Evolutionary conservation across 2,113 vertebrate genomes (phyloP), one percentile per base, ranked within the genome.

Genomic region (Loxodonta africana): DNA sequence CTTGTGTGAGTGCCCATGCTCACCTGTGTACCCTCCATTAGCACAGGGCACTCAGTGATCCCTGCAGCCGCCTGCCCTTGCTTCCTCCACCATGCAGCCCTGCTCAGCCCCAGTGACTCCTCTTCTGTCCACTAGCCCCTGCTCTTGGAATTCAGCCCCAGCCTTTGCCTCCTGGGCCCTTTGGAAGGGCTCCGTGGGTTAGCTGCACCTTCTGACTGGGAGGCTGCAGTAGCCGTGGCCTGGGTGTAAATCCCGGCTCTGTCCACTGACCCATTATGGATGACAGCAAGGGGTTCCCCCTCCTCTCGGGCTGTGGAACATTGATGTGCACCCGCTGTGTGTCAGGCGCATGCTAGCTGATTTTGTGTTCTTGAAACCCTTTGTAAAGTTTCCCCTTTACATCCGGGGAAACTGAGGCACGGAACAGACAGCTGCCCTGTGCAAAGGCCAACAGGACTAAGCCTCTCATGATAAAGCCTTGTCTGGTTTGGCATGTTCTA

Each of bases 1-100:
- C 95, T 99, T 11, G 98, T 99, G 99, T 99, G 98, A 44, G 99
- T 98, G 81, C 28, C 11, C 2, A 18, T 41, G 0, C 37, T 9
- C 3, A 5, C 73, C 37, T 4, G 3, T 1, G 5, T 14, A 5
- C 6, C 48, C 37, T 44, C 10, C 6, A 0, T 9, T 53, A 4
- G n/a, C 11, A 8, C 48, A 1, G 62, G 20, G 51, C 41, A 0
- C 7, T 57, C 26, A 41, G 23, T 18, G 28, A 5, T 15, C 81
- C 51, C 48, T 41, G 14, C 12, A 2, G 18, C 48, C 0, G 5
- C 63, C 53, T 18, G 0, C 28, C 23, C 23, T 18, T 14, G 7
- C 20, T 25, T 48, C 25, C 53, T 21, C 76, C 46, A 15, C 76
- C 65, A 69, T 7, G 23, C 18, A 23, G 44, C 46, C 83, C 82